Conservation (phyloP, 2,888 invertebrate species). For the Platycheirus rosarum region DNA sequence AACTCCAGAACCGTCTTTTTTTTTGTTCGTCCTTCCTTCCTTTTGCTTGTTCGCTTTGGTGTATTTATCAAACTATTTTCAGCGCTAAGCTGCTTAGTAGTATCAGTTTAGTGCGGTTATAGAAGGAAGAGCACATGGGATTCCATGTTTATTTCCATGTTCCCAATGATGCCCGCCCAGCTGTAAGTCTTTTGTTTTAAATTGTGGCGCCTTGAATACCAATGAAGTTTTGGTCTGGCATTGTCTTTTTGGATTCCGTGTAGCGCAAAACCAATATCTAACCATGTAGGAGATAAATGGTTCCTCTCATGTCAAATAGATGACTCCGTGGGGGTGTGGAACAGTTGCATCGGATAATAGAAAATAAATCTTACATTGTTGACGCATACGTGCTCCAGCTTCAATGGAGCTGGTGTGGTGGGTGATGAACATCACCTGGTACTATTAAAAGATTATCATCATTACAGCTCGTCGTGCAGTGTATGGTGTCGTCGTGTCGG, state of each 20-base stretch:
- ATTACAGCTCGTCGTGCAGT: slow-evolving; percentile 33
- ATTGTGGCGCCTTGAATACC: slow-evolving; percentile 66
- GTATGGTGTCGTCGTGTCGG: slow-evolving; percentile 1
- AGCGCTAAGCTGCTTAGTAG: slow-evolving; percentile 65
- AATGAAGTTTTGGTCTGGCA: slow-evolving; percentile 48
- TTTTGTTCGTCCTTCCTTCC: slow-evolving; percentile 12
- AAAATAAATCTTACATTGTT: slow-evolving; percentile 74
- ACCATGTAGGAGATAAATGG: slow-evolving; percentile 60
- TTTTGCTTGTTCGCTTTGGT: slow-evolving; percentile 22
- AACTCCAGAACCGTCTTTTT: slow-evolving; percentile 1
- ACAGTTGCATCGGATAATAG: slow-evolving; percentile 68
- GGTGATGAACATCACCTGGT: slow-evolving; percentile 72
- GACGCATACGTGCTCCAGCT: slow-evolving; percentile 64
- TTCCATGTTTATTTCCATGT: slow-evolving; percentile 36
- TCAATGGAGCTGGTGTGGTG: neutral
- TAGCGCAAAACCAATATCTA: slow-evolving; percentile 61
- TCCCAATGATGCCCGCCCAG: slow-evolving; percentile 47
- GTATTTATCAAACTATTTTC: slow-evolving; percentile 64
- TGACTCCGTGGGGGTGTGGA: slow-evolving; percentile 47
- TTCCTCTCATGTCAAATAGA: slow-evolving; percentile 65
- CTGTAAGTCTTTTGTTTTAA: slow-evolving; percentile 68
- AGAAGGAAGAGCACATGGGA: slow-evolving; percentile 8
- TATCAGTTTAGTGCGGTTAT: slow-evolving; percentile 67
- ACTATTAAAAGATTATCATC: slow-evolving; percentile 73
- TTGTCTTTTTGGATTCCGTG: slow-evolving; percentile 36